Base-by-base conservation (phyloP, 2,797 vertebrate genomes). In the Lagodon rhomboides region DNA sequence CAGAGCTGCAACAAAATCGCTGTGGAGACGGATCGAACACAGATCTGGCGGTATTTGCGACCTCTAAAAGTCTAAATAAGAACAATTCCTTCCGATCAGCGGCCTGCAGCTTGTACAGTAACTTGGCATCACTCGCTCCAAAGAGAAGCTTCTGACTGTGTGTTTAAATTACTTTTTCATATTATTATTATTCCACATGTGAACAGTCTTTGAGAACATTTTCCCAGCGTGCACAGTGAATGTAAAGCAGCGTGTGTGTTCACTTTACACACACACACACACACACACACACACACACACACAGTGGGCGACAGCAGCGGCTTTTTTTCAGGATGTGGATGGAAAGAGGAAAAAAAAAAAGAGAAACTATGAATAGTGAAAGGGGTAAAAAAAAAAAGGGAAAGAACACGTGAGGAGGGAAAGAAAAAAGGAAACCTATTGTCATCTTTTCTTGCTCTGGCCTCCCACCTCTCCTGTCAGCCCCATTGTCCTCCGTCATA, bases 401-500 rank as follows among this genome's bases (percentile, higher is more conserved):
- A 59, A 67, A 75, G 53, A 58, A 77, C 74, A 77, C 27, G 59
- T 51, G 68, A 68, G 20, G 56, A 84, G 62, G 60, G 53, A 69
- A 75, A 73, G 71, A 68, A 79, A 79, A 80, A 54, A 68, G 70
- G 74, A 84, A 84, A 81, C 61, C 89, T 87, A 86, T 91, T 91
- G 84, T 90, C 62, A 64, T 78, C 55, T 73, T 43, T 79, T 68
- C 61, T 30, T 65, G 53, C 64, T 47, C 23, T 15, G 13, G 75
- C 64, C 58, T 63, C 67, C 70, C 62, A 49, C 74, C 65, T 67
- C 70, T 73, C 64, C 86, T 87, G 90, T 91, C 89, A 85, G 72
- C 44, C 43, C 79, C 55, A 81, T 93, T 93, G 92, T 93, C 84
- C 85, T 68, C 61, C 55, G 16, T 86, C 84, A 92, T 89, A 93